Percentiles rank a stretch among this genome's conserved stretches.
Conservation (phyloP, 2,888 invertebrate species). For the Antheraea yamamai region DNA sequence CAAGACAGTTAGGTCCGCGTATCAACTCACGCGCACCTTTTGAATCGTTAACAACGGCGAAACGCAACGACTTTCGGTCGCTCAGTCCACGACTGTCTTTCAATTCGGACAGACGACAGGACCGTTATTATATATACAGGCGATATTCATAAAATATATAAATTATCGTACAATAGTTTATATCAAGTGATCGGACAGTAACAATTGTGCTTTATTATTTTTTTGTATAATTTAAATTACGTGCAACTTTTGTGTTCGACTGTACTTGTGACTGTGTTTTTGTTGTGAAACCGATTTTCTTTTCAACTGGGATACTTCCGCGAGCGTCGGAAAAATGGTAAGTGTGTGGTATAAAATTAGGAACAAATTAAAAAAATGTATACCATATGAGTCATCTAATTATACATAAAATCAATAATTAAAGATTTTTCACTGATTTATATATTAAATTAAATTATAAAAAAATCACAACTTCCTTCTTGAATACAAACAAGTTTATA, state of each 20-base stretch:
- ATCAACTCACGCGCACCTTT: constrained; percentile 64
- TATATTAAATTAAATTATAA: too few species aligned
- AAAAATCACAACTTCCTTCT: too few species aligned
- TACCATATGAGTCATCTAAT: not conserved
- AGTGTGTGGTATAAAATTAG: constrained; percentile 41
- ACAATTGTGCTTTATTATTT: constrained; percentile 27
- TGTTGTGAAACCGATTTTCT: constrained; percentile 46
- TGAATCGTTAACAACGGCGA: constrained; percentile 64
- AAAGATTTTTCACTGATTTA: not conserved
- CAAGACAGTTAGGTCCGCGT: constrained; percentile 73
- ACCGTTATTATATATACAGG: constrained; percentile 47
- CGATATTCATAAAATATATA: constrained; percentile 32
- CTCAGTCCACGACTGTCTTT: constrained; percentile 77
- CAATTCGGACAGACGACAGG: constrained; percentile 69
- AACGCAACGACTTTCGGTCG: constrained; percentile 60
- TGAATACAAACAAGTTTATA: too few species aligned
- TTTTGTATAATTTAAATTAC: constrained; percentile 32
- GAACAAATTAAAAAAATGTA: not conserved
- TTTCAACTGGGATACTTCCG: constrained; percentile 43
- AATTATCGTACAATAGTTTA: constrained; percentile 41
- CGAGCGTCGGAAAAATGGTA: constrained; percentile 64
- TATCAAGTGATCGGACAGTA: constrained; percentile 37
- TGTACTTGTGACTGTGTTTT: constrained; percentile 43
- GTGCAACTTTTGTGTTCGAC: constrained; percentile 48
- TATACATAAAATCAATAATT: not conserved